Base-by-base conservation (phyloP, 2,888 invertebrate genomes). In the Dicycla oo region DNA sequence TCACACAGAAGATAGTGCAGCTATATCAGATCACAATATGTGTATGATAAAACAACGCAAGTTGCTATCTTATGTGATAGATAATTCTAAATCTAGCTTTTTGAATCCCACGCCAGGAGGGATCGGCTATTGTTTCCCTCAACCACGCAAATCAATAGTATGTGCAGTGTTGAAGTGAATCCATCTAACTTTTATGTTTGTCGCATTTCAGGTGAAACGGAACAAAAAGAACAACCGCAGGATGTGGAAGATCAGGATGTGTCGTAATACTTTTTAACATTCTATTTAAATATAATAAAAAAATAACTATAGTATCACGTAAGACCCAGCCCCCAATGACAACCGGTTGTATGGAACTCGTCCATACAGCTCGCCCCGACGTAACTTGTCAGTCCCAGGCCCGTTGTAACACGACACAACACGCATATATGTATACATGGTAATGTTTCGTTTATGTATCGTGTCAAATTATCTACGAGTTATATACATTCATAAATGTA, bases 191-290 rank as follows among this genome's bases (percentile, higher is more conserved):
- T 18, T 40, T 13, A 20, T 43, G 1, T 64, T 82, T 73, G 30
- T 80, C 58, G 38, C 30, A 20, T 96, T 96, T 47, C 95, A 98
- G 98, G 98, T 92, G 98, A 98, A 93, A 97, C 98, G 86, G 98
- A 99, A 96, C 98, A 98, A 91, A 98, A 98, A 96, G 98, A 98
- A 95, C 98, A 98, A 95, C 97, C 98, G 94, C 98, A 98, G 96
- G 99, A 99, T 96, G 98, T 98, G 92, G 99, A 99, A 95, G 98
- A 98, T 96, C 98, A 99, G 96, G 99, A 99, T 96, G 98, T 98
- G 96, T 98, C 98, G 98, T 98, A 98, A 98, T 97, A 92, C 91
- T 90, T 89, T 91, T 90, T 88, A 90, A 90, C 93, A 89, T 89
- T 90, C 91, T 91, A 91, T 92, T 94, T 93, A 93, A 94, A 93